Base-by-base conservation (phyloP, 2,888 invertebrate species). In the Agonopterix arenella region DNA sequence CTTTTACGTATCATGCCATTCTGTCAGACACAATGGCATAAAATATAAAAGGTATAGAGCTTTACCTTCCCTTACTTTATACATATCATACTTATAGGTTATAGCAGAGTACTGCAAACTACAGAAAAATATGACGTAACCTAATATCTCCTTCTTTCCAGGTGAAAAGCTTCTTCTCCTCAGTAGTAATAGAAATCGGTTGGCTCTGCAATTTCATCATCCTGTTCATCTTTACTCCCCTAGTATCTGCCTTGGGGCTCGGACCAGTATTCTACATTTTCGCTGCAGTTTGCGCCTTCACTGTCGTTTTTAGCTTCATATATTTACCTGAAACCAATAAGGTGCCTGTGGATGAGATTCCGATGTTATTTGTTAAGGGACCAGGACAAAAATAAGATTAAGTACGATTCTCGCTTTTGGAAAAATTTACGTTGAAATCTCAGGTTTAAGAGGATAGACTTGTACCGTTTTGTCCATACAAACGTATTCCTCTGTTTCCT, bases 261-360 rank as follows among this genome's bases (percentile, higher is more conserved):
- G 77, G 77, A 0, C 69, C 73, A 0, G 64, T 81, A 1, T 83
- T 84, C 62, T 82, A 77, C 56, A 44, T 80, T 37, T 84, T 83
- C 56, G 65, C 72, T 0, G 43, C 11, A 1, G 53, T 74, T 11
- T 67, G 78, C 49, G 62, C 78, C 48, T 13, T 68, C 0, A 70
- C 77, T 0, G 64, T 65, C 0, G 48, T 61, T 2, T 78, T 72
- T 56, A 59, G 58, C 2, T 13, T 58, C 2, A 55, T 70, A 55
- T 72, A 55, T 54, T 47, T 73, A 8, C 80, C 80, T 0, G 82
- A 82, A 52, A 80, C 82, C 0, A 80, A 71, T 18, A 79, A 77
- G 0, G 40, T 77, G 5, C 55, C 74, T 0, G 61, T 76, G 0
- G 76, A 79, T 7, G 72, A 57, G 0, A 76, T 80, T 2, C 80